phyloP scores from a whole-genome alignment of 2,113 vertebrate genomes.

The Dromiciops gliroides region DNA sequence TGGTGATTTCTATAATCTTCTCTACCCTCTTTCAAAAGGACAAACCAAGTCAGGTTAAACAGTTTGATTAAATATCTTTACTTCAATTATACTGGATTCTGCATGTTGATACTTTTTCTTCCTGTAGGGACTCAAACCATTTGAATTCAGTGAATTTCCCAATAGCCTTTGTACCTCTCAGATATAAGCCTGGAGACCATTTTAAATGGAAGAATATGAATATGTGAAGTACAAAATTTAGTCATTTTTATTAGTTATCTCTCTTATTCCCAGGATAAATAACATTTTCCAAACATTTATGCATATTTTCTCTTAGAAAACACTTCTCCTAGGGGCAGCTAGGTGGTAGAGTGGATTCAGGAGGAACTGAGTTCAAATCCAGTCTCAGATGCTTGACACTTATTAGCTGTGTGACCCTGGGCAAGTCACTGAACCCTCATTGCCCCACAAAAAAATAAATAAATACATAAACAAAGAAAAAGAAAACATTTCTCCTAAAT shows the following conservation, averaged over 20 bases:
- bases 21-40: background rate
- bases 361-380: too few species aligned
- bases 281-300: conserved; percentile 28
- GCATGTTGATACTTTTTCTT: background rate
- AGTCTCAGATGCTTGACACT: too few species aligned
- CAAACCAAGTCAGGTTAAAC: background rate
- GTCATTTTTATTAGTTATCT: background rate
- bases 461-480: too few species aligned
- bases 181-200: background rate
- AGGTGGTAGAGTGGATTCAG: too few species aligned
- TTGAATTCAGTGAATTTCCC: background rate
- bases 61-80: conserved; percentile 20
- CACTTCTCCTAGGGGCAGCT: too few species aligned
- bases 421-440: too few species aligned
- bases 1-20: background rate
- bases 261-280: background rate
- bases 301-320: background rate
- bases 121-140: background rate
- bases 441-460: too few species aligned
- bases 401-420: too few species aligned
- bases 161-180: background rate
- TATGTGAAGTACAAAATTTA: background rate
- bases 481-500: background rate
- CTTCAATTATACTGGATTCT: conserved; percentile 4
- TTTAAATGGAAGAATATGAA: conserved; percentile 19